These are phyloP conservation scores for Sebastes trivittatus DNA, from an alignment of 2,797 vertebrate genomes.

Conservation along the genomic window DNA sequence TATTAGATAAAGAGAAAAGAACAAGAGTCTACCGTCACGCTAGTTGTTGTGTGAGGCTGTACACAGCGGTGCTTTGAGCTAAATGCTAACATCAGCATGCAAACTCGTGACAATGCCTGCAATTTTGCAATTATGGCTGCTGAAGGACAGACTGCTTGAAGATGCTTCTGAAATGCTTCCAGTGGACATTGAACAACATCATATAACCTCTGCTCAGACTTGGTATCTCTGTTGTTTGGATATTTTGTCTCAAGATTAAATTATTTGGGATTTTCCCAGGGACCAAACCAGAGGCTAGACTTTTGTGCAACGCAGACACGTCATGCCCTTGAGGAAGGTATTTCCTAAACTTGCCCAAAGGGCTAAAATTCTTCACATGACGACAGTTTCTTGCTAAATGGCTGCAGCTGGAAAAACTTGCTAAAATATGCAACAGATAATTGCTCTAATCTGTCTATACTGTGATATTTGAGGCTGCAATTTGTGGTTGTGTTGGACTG, in stretches of 20 bases:
- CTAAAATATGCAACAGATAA: not conserved
- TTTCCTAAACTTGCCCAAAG: constrained; percentile 13
- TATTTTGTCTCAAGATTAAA: constrained; percentile 16
- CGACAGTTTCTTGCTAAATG: constrained; percentile 9
- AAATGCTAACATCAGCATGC: not conserved
- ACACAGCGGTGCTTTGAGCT: not conserved
- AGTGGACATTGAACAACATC: not conserved
- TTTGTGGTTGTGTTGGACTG: not conserved
- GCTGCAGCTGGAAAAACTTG: not conserved
- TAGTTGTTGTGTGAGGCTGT: not conserved
- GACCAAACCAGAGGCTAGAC: constrained; percentile 28
- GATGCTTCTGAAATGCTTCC: not conserved
- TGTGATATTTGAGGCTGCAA: constrained; percentile 20
- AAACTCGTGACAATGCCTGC: not conserved
- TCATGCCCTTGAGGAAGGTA: not conserved
- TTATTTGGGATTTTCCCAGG: constrained; percentile 29
- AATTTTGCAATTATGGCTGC: not conserved
- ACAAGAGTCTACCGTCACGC: not conserved
- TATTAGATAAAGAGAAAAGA: not conserved
- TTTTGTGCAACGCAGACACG: constrained; percentile 31
- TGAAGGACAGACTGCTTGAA: not conserved
- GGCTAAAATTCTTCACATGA: not conserved
- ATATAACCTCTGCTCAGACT: constrained; percentile 24
- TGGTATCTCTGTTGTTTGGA: constrained; percentile 25
- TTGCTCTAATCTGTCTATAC: constrained; percentile 12